Evolutionary conservation across 92 coral and sea anemone genomes (phyloP), one percentile per base, ranked within the genome.

Genomic region (Phenganax marumi): DNA sequence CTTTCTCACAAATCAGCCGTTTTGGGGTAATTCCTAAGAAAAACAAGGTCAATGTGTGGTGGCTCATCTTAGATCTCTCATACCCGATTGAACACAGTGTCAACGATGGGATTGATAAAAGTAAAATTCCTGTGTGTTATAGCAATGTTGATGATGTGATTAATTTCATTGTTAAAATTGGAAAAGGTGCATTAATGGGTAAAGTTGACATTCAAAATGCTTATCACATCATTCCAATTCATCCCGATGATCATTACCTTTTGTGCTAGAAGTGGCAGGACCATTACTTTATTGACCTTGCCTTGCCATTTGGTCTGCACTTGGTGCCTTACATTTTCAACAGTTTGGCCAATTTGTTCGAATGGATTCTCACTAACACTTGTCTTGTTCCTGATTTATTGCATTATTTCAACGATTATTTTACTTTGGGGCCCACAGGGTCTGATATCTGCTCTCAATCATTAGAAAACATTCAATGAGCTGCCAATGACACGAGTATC

Each of bases 361-460:
- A n/a, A n/a, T n/a, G n/a, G n/a, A n/a, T n/a, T n/a, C n/a, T n/a
- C n/a, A n/a, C n/a, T n/a, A n/a, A n/a, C n/a, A n/a, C n/a, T n/a
- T n/a, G n/a, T n/a, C n/a, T n/a, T n/a, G n/a, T n/a, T n/a, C n/a
- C n/a, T n/a, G n/a, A n/a, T n/a, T n/a, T n/a, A n/a, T n/a, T n/a
- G n/a, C n/a, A n/a, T n/a, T n/a, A 81, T 77, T 61, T 70, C 9
- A 50, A 81, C 52, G 85, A 81, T 75, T 64, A 64, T 25, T 81
- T 81, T 21, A 69, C 63, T 13, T 23, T 54, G 49, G 81, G 66
- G 77, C 79, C 84, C 14, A 51, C 85, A 14, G 25, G 53, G 61
- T 81, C 85, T 16, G 33, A 48, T 21, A 49, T 81, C 33, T 10
- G 2, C 46, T 77, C n/a, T n/a, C n/a, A n/a, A n/a, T n/a, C n/a